Evolutionary conservation across 2,888 invertebrate genomes (phyloP).

Genomic region (Timema podura): DNA sequence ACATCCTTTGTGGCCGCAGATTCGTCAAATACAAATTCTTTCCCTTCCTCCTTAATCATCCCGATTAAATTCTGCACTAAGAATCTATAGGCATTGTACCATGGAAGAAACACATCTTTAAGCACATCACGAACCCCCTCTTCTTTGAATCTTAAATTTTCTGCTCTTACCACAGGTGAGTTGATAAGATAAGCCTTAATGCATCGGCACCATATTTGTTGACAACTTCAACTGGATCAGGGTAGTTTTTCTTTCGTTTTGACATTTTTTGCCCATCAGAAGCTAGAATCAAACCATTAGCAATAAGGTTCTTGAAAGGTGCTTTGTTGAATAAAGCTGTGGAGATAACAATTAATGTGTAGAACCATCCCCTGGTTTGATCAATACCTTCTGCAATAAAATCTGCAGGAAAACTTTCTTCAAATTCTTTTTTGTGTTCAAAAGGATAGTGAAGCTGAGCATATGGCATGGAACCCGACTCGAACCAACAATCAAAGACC

Average conservation of each 20-base stretch:
- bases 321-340: slow-evolving; percentile 94
- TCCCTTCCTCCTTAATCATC: slow-evolving; percentile 55
- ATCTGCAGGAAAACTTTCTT: slow-evolving; percentile 92
- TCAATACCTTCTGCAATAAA: slow-evolving; percentile 99
- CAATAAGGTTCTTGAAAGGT: slow-evolving; percentile 96
- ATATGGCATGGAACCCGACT: slow-evolving; percentile 99
- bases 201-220: slow-evolving; percentile 96
- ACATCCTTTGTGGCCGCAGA: slow-evolving; percentile 39
- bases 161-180: slow-evolving; percentile 96
- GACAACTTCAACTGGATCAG: slow-evolving; percentile 88
- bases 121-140: slow-evolving; percentile 94
- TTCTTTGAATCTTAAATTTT: slow-evolving; percentile 94
- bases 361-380: slow-evolving; percentile 98
- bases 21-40: slow-evolving; percentile 42
- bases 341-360: slow-evolving; percentile 94
- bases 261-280: slow-evolving; percentile 99
- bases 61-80: slow-evolving; percentile 89
- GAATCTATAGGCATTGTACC: slow-evolving; percentile 93
- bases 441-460: slow-evolving; percentile 97
- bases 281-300: slow-evolving; percentile 94
- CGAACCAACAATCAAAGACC: slow-evolving; percentile 99
- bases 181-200: slow-evolving; percentile 93
- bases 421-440: slow-evolving; percentile 82
- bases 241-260: slow-evolving; percentile 97
- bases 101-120: slow-evolving; percentile 96